Base-by-base conservation (phyloP, 2,797 vertebrate genomes). In the Fringilla coelebs region DNA sequence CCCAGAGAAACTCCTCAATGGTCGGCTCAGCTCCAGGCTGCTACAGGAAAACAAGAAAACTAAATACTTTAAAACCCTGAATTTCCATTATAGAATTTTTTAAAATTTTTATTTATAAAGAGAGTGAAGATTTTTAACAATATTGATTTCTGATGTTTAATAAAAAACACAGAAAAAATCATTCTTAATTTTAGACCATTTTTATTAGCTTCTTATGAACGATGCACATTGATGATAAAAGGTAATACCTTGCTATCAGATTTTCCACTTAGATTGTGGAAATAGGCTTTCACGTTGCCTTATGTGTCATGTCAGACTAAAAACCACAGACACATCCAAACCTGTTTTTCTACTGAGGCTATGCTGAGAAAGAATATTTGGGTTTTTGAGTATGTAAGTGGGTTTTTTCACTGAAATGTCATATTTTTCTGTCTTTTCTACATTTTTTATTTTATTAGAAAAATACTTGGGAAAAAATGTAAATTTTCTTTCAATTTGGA, bases 61-160 rank as follows among this genome's bases (percentile, higher is more conserved):
- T 1, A 26, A 34, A 67, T 7, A 29, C 1, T 73, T 73, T 7
- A 25, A 49, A 26, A 2, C 3, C 9, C 2, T n/a, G 3, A 0
- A 20, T 71, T 94, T 91, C 4, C 6, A 31, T 71, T 13, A n/a
- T 1, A 1, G 17, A 2, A 9, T 19, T 49, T 60, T 83, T 24
- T 6, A 1, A 20, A 20, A 58, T 5, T 2, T 58, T 13, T 4
- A 32, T 25, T 48, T 67, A 25, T 38, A 36, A 68, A 51, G 6
- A 81, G 12, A 80, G n/a, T 5, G 0, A 82, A 43, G 11, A 45
- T 4, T 21, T 92, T 73, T 45, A 88, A 38, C 8, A 25, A 11
- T 54, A 80, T 1, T 36, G 5, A 11, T 74, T 83, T 84, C 49
- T 51, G 26, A 57, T 52, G 3, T 18, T 70, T 55, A 76, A 62